Conservation (phyloP, 2,797 vertebrate species). For the Garrulus glandarius region DNA sequence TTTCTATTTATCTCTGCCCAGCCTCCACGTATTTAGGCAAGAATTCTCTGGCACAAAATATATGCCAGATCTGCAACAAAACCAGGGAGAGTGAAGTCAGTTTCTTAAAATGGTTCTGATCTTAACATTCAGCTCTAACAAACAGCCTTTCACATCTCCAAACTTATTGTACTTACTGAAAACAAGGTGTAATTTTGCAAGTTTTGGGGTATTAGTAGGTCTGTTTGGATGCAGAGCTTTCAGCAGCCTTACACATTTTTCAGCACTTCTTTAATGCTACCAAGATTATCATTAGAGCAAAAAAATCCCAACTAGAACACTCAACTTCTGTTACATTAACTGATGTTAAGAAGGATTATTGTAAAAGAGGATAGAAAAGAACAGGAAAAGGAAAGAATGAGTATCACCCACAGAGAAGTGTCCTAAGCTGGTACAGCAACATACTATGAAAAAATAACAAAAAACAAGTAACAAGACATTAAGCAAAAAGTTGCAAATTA, state of each 20-base stretch:
- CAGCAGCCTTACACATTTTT: neutral
- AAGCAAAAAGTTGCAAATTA: neutral
- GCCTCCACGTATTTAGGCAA: neutral
- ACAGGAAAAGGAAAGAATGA: neutral
- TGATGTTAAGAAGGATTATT: neutral
- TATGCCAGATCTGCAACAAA: neutral
- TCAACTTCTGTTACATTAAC: neutral
- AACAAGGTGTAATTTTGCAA: neutral
- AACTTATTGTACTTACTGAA: neutral
- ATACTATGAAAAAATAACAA: neutral
- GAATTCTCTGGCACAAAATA: neutral
- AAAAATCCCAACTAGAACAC: neutral
- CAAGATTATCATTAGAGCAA: neutral
- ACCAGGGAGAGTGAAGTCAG: neutral
- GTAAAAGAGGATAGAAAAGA: neutral
- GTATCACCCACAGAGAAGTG: neutral
- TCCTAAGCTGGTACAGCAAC: neutral
- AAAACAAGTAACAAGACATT: neutral
- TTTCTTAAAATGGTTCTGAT: neutral
- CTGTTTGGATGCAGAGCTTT: neutral
- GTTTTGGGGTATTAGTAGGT: neutral
- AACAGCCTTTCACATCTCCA: neutral
- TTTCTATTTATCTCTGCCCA: neutral
- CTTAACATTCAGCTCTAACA: neutral
- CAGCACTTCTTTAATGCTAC: neutral